phyloP scores from a whole-genome alignment of 1,140 invertebrate species.

The Ephestia elutella region DNA sequence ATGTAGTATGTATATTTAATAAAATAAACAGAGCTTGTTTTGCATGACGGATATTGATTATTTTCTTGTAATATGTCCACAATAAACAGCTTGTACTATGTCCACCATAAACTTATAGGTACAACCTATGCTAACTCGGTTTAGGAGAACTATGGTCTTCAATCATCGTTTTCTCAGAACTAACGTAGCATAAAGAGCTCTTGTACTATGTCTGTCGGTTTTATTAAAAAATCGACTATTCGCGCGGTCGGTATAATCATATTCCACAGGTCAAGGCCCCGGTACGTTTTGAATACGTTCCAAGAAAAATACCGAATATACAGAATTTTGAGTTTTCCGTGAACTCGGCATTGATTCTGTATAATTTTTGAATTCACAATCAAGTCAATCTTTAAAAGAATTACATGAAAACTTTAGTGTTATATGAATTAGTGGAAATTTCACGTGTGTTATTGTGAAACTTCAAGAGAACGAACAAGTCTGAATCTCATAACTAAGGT shows the following conservation, averaged over 20 bases:
- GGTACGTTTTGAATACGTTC: neutral
- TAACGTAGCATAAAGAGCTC: neutral
- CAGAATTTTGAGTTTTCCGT: neutral
- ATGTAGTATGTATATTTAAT: neutral
- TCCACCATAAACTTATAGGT: conserved; percentile 9
- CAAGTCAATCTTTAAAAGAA: neutral
- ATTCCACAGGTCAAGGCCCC: neutral
- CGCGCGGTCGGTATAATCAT: neutral
- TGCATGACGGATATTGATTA: neutral
- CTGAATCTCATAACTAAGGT: too few species aligned
- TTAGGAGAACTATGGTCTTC: neutral
- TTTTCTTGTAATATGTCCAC: too few species aligned
- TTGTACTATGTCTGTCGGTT: neutral
- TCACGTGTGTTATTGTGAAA: too few species aligned
- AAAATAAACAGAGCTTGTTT: neutral
- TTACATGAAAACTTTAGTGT: too few species aligned
- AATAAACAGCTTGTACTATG: neutral
- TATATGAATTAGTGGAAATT: too few species aligned
- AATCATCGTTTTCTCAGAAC: neutral
- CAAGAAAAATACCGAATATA: neutral
- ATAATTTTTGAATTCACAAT: neutral
- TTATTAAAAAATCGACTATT: neutral
- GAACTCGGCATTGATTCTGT: neutral
- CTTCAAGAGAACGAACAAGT: too few species aligned
- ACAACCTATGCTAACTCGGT: conserved; percentile 4